Conservation (phyloP, 2,888 invertebrate genomes). For the Cephus nigrinus region DNA sequence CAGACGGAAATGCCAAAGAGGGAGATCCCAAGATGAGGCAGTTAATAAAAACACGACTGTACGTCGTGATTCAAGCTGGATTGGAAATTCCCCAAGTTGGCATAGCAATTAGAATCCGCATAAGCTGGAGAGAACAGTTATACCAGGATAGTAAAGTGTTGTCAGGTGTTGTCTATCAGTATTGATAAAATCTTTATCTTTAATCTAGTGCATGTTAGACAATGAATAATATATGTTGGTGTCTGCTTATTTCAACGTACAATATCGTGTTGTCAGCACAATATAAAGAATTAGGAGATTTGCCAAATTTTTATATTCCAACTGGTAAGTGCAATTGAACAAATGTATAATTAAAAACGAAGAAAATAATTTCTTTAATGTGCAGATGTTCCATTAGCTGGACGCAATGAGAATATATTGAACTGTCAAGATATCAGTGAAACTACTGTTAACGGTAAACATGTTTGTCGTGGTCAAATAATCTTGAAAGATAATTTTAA, state of each 20-base stretch:
- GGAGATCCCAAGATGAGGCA: not conserved
- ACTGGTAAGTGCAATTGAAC: not conserved
- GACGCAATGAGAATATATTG: not conserved
- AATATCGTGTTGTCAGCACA: not conserved
- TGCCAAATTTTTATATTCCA: not conserved
- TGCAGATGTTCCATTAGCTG: not conserved
- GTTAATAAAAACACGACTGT: not conserved
- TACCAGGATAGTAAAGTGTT: not conserved
- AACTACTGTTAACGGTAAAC: conserved; percentile 33
- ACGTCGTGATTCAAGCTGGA: not conserved
- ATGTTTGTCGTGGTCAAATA: conserved; percentile 70
- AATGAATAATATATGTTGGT: not conserved
- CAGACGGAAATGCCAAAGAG: not conserved
- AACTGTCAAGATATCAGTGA: not conserved
- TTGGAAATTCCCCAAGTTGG: not conserved
- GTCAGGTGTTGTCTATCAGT: not conserved
- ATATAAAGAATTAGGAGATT: not conserved
- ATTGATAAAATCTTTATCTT: not conserved
- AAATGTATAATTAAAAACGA: not conserved
- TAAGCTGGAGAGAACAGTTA: not conserved
- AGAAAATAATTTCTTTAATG: not conserved
- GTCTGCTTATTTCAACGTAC: not conserved
- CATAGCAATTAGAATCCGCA: not conserved
- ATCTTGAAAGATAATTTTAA: conserved; percentile 76
- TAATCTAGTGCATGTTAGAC: not conserved